phyloP scores from a whole-genome alignment of 2,113 vertebrate genomes.

The Arvicanthis niloticus region DNA sequence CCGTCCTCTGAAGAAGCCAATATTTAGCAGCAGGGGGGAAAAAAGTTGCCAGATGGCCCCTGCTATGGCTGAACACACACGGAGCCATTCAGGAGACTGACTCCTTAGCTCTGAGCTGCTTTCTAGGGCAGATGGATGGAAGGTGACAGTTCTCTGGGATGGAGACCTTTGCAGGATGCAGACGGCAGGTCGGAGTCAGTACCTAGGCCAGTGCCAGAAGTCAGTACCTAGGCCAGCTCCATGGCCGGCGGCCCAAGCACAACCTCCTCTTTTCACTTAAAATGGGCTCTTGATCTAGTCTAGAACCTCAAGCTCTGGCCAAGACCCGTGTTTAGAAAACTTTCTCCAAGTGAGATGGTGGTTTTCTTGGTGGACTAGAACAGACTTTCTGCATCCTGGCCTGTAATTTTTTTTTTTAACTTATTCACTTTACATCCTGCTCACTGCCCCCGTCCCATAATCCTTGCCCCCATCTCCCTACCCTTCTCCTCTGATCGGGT shows the following conservation, averaged over 20 bases:
- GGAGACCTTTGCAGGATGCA: background rate
- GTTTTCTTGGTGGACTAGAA: background rate
- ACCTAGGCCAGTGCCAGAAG: background rate
- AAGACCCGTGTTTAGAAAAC: background rate
- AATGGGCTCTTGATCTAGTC: background rate
- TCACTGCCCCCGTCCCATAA: too few species aligned
- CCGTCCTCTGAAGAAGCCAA: background rate
- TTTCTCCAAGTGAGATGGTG: background rate
- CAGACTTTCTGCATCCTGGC: background rate
- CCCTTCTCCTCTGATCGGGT: too few species aligned
- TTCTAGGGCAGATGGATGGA: background rate
- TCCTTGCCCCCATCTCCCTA: too few species aligned
- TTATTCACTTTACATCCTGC: too few species aligned
- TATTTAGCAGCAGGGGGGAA: background rate
- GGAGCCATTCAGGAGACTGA: accelerated
- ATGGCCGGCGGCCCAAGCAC: accelerated
- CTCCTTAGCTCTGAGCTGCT: background rate
- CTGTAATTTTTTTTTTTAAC: accelerated
- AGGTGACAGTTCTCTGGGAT: accelerated
- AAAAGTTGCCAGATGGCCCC: background rate
- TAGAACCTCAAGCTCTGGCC: background rate
- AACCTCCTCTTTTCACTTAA: background rate
- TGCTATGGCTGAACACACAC: background rate
- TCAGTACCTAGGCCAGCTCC: background rate
- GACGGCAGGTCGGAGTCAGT: background rate